Evolutionary conservation across 35 echinoderm and acorn worm species (phyloP), one percentile per base, ranked within the genome.

Genomic region (Patiria miniata): DNA sequence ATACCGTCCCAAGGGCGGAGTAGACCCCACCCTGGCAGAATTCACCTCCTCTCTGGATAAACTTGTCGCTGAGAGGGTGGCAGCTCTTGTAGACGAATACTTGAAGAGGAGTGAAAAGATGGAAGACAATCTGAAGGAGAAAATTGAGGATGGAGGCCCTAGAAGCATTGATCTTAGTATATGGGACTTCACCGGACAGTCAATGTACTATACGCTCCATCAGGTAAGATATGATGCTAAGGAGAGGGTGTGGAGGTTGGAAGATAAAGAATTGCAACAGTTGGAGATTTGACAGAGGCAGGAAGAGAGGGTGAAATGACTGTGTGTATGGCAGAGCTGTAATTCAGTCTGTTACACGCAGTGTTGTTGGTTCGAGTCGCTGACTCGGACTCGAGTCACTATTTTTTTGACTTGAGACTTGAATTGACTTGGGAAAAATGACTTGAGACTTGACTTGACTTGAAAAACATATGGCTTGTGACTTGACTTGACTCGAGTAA

Each of bases 171-270:
- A 86, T 21, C 50, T 94, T 22, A 94, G 82, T 69, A 90, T 94
- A 44, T 94, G 92, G 92, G 92, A 94, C 83, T 94, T 94, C 89
- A 87, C 92, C 40, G 92, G 92, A 22, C 92, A 94, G 89, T 32
- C 87, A 30, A 83, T 94, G 36, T 94, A 94, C 77, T 94, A 94
- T 68, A 94, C 92, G 81, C 86, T 87, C 36, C 92, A 94, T 77
- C 92, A 94, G 79, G 90, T 91, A 42, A 42, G 39, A 50, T 21
- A 47, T 83, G 22, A 80, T 5, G 3, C 2, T 23, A 1, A 12
- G 1, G 4, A 2, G 18, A 15, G 12, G 34, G 1, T 7, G 42
- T 7, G 44, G 0, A 12, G 12, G 29, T 44, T 80, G 6, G 32
- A 47, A 30, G 38, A 78, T 15, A 18, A 30, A 34, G 32, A 78